Base-by-base conservation (phyloP, 2,888 invertebrate genomes). In the Rhabditophanes sp. region DNA sequence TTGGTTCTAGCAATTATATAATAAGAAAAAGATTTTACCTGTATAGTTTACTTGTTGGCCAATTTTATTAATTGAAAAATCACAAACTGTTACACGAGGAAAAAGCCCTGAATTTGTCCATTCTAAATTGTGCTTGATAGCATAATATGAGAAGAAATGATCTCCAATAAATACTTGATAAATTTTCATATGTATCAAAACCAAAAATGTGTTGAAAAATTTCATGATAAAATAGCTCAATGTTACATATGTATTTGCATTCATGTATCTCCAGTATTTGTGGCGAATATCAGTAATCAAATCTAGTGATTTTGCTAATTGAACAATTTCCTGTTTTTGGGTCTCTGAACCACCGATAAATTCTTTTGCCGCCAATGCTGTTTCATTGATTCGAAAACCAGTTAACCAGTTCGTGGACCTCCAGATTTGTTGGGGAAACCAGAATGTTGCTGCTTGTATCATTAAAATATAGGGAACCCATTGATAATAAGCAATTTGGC, bases 211-310 rank as follows among this genome's bases (percentile, higher is more conserved):
- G 44, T 57, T 64, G 16, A 64, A 35, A 1, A 54, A 16, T 42
- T 66, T 65, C 31, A 53, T 53, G 17, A 53, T 15, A 25, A 63
- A 21, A 41, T 65, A 66, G 12, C 51, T 39, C 11, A 34, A 15
- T 7, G 42, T 35, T 21, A 48, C 48, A 20, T n/a, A n/a, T n/a
- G n/a, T n/a, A n/a, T n/a, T n/a, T n/a, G n/a, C n/a, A n/a, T n/a
- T n/a, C n/a, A n/a, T n/a, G n/a, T n/a, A n/a, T n/a, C n/a, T n/a
- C n/a, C n/a, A n/a, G n/a, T n/a, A n/a, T n/a, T n/a, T n/a, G n/a
- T n/a, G n/a, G n/a, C n/a, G n/a, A n/a, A n/a, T n/a, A n/a, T n/a
- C n/a, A n/a, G n/a, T n/a, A n/a, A n/a, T n/a, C n/a, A n/a, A n/a
- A n/a, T n/a, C n/a, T n/a, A n/a, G n/a, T n/a, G n/a, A n/a, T n/a